Evolutionary conservation across 2,113 vertebrate species (phyloP).

Genomic region (Phaethon lepturus): DNA sequence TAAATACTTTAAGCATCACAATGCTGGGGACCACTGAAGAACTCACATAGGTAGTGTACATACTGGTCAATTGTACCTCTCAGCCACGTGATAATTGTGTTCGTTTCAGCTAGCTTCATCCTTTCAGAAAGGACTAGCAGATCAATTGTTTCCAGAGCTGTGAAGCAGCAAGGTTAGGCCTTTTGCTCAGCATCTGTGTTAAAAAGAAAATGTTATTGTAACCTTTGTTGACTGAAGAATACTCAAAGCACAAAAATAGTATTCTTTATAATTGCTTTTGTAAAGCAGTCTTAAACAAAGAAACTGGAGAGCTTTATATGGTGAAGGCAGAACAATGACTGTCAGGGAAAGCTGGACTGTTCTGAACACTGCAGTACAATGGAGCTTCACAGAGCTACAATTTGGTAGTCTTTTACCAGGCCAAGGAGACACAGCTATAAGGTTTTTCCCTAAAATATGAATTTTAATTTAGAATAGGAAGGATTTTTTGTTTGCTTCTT

Average conservation of each 20-base stretch:
- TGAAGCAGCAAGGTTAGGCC: conserved; percentile 4
- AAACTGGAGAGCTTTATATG: not conserved
- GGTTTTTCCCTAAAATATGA: not conserved
- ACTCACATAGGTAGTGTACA: not conserved
- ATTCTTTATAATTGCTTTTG: conserved; percentile 40
- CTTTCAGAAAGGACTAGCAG: not conserved
- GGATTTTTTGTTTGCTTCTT: not conserved
- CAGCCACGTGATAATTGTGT: not conserved
- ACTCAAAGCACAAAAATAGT: not conserved
- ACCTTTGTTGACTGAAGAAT: conserved; percentile 7
- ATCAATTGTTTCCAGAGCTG: conserved; percentile 18
- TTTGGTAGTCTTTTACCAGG: not conserved
- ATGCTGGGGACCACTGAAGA: not conserved
- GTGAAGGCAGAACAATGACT: not conserved
- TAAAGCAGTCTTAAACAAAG: conserved; percentile 26
- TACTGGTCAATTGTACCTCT: not conserved
- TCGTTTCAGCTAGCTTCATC: not conserved
- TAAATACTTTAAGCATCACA: not conserved
- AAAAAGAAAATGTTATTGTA: conserved; percentile 33
- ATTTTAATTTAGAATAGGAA: not conserved
- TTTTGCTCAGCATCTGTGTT: not conserved
- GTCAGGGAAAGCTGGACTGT: not conserved
- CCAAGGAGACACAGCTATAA: not conserved
- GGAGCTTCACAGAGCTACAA: not conserved
- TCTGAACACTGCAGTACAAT: not conserved